Conservation (phyloP, 1,140 invertebrate genomes). For the Cardiocondyla obscurior region DNA sequence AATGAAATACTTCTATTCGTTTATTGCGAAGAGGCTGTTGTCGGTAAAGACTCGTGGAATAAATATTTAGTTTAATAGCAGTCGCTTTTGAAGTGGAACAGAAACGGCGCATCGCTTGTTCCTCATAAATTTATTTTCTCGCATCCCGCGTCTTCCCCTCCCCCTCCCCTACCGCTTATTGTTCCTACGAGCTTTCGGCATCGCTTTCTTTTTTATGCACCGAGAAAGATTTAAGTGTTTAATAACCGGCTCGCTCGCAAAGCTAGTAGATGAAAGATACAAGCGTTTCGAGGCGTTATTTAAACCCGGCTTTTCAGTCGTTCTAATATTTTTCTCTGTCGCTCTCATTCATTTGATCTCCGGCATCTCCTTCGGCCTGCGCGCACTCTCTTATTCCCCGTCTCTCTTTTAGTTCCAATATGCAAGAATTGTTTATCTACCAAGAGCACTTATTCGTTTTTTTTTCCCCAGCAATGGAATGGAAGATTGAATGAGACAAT, state of each 20-base stretch:
- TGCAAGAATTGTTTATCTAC: slow-evolving; percentile 58
- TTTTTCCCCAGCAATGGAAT: slow-evolving; percentile 44
- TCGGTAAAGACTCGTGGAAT: slow-evolving; percentile 6
- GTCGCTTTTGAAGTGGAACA: slow-evolving; percentile 7
- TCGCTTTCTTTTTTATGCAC: slow-evolving; percentile 52
- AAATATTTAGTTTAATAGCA: slow-evolving; percentile 65
- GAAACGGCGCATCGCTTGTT: slow-evolving; percentile 48
- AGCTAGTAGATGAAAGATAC: slow-evolving; percentile 50
- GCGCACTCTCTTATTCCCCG: background rate
- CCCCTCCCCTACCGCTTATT: slow-evolving; percentile 45
- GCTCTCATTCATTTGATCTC: slow-evolving; percentile 37
- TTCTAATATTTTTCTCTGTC: slow-evolving; percentile 50
- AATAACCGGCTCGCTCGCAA: slow-evolving; percentile 71
- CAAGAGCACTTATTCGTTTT: slow-evolving; percentile 68
- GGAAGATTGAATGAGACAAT: slow-evolving; percentile 56
- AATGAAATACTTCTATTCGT: slow-evolving; percentile 40
- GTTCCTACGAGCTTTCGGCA: slow-evolving; percentile 8
- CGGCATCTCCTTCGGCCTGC: slow-evolving; percentile 10
- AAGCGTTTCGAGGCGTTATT: slow-evolving; percentile 61
- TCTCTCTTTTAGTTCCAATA: background rate
- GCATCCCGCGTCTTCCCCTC: slow-evolving; percentile 38
- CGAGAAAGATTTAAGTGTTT: slow-evolving; percentile 79
- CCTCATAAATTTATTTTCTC: slow-evolving; percentile 67
- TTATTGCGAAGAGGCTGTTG: background rate
- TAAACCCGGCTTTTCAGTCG: slow-evolving; percentile 18